These are phyloP conservation scores for Rhinopomastus cyanomelas DNA, from an alignment of 2,113 vertebrate genomes.

Conservation along the genomic window DNA sequence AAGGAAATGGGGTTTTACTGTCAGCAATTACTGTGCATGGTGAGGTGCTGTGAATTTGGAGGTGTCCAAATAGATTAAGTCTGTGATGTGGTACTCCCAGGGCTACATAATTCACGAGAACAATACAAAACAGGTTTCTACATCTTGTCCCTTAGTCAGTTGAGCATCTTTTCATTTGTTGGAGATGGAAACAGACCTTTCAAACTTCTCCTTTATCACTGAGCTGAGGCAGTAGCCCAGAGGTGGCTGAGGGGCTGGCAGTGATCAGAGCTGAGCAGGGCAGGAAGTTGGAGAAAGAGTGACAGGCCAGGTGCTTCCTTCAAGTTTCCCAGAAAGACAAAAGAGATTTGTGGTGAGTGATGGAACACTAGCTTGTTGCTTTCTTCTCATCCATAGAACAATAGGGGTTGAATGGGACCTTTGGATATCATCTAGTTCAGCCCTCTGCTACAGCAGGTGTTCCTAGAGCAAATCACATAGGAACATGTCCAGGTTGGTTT, in stretches of 20 bases:
- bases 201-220: not conserved
- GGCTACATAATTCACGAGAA: not conserved
- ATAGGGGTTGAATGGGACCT: no score
- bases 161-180: not conserved
- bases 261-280: not conserved
- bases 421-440: no score
- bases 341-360: not conserved
- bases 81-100: not conserved
- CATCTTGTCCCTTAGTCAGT: not conserved
- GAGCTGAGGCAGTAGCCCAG: not conserved
- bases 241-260: not conserved
- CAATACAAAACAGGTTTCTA: not conserved
- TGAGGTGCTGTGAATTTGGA: not conserved
- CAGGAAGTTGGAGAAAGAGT: not conserved
- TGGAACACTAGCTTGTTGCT: not conserved
- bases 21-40: not conserved
- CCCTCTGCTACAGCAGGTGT: no score
- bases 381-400: not conserved
- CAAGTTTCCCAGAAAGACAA: not conserved
- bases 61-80: not conserved
- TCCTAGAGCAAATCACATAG: no score
- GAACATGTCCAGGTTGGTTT: no score
- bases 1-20: not conserved
- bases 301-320: not conserved
- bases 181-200: not conserved